Evolutionary conservation across 1,140 invertebrate genomes (phyloP), one percentile per base, ranked within the genome.

Genomic region (Physella acuta): DNA sequence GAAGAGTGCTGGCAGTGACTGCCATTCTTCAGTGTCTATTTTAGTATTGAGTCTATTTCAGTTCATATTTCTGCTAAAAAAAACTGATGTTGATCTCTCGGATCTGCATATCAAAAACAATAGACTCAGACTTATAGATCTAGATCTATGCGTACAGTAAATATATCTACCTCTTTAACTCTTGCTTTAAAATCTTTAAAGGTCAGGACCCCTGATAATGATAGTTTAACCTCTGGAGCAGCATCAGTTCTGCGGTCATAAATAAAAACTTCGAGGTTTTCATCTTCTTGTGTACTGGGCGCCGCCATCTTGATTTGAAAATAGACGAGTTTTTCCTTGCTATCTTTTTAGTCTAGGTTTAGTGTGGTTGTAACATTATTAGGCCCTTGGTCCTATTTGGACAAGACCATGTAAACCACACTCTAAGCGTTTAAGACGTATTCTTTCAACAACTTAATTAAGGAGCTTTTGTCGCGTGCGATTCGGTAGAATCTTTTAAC

Each of bases 241-340:
- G 76, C 76, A n/a, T 70, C 73, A 49, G 77, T 69, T 63, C 81
- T 53, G 28, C 81, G 75, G 72, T 82, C 81, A 74, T 76, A 81
- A 24, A 82, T 73, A 70, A 74, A 82, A 71, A 82, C 78, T 76
- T 78, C 79, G 34, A 73, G 74, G 73, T 79, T 77, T 26, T 78
- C 78, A 4, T 78, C 74, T 31, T 77, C 62, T 44, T 73, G 30
- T 28, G 71, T 28, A 39, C 66, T 75, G 33, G 59, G 70, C 58
- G 73, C 61, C 33, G 68, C 73, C 71, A 76, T 72, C 26, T 71
- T 78, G 69, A 62, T 60, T 53, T 65, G 37, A n/a, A n/a, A n/a
- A n/a, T n/a, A n/a, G n/a, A n/a, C n/a, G n/a, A n/a, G n/a, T n/a
- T n/a, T n/a, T n/a, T n/a, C n/a, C n/a, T n/a, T n/a, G n/a, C n/a